These are phyloP conservation scores for Heliconius erato DNA, from an alignment of 2,888 invertebrate genomes.

Conservation along the genomic window DNA sequence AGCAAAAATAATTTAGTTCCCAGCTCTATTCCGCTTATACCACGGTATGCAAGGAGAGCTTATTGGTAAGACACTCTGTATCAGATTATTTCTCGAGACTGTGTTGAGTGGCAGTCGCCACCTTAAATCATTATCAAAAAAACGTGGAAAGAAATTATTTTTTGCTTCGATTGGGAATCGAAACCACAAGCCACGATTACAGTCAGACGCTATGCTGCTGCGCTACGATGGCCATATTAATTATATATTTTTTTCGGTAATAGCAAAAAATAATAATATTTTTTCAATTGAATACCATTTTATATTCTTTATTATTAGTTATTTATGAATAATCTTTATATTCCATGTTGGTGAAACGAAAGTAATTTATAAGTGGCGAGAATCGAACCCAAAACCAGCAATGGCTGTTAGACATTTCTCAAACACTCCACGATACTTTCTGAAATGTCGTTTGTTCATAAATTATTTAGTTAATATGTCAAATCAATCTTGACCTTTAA, in stretches of 20 bases:
- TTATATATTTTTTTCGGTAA: too few relatives aligned
- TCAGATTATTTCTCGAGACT: too few relatives aligned
- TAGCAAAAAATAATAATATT: too few relatives aligned
- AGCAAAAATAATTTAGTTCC: too few relatives aligned
- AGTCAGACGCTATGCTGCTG: too few relatives aligned
- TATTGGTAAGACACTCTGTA: too few relatives aligned
- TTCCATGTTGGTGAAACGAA: background rate
- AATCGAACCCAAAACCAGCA: background rate
- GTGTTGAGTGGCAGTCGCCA: background rate
- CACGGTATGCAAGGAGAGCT: too few relatives aligned
- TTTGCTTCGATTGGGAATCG: background rate
- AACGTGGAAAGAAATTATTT: background rate
- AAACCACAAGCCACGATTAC: background rate
- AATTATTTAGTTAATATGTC: background rate
- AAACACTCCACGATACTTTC: background rate
- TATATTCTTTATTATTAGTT: too few relatives aligned
- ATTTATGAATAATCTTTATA: too few relatives aligned
- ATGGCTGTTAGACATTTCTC: background rate
- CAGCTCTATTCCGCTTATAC: too few relatives aligned
- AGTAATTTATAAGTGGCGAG: background rate
- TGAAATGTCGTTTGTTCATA: constrained; percentile 4
- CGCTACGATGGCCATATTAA: too few relatives aligned
- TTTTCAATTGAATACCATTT: too few relatives aligned
- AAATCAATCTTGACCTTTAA: constrained; percentile 12
- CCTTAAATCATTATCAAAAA: background rate